These are phyloP conservation scores for Epistrophella euchroma DNA, from an alignment of 2,888 invertebrate species.

Conservation along the genomic window DNA sequence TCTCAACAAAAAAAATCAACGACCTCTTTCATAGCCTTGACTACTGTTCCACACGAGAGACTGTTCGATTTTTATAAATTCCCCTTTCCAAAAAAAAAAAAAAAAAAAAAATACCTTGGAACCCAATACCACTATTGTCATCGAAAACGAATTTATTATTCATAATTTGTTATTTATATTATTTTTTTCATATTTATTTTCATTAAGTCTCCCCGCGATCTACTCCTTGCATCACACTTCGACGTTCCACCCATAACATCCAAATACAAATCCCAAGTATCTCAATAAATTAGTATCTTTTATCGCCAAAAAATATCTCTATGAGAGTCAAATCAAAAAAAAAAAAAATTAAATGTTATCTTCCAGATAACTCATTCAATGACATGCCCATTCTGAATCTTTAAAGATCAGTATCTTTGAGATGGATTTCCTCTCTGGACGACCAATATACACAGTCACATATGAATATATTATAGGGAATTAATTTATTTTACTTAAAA, in stretches of 20 bases:
- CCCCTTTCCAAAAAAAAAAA: background rate
- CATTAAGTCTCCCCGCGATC: conserved; percentile 37
- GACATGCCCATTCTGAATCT: conserved; percentile 50
- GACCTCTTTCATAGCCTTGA: conserved; percentile 43
- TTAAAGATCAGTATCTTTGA: conserved; percentile 60
- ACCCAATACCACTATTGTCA: conserved; percentile 59
- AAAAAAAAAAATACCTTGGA: conserved; percentile 13
- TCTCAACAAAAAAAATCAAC: conserved; percentile 6
- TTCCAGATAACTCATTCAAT: conserved; percentile 47
- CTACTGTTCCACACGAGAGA: conserved; percentile 29
- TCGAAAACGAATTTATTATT: conserved; percentile 70
- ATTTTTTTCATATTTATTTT: conserved; percentile 49
- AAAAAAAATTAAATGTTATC: conserved; percentile 41
- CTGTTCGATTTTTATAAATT: background rate
- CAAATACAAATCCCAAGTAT: conserved; percentile 31
- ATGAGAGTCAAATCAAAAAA: conserved; percentile 38
- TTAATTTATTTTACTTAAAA: conserved; percentile 64
- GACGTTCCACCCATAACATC: no score
- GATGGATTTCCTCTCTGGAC: conserved; percentile 39
- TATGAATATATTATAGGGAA: background rate
- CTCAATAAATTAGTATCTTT: conserved; percentile 71
- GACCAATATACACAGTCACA: background rate
- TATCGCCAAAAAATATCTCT: conserved; percentile 70
- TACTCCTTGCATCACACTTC: background rate
- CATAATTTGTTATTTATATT: conserved; percentile 55